A percentile compares a stretch with the other conserved stretches of the same genome.
phyloP scores from a whole-genome alignment of 2,797 vertebrate species.

The Rhincodon typus region DNA sequence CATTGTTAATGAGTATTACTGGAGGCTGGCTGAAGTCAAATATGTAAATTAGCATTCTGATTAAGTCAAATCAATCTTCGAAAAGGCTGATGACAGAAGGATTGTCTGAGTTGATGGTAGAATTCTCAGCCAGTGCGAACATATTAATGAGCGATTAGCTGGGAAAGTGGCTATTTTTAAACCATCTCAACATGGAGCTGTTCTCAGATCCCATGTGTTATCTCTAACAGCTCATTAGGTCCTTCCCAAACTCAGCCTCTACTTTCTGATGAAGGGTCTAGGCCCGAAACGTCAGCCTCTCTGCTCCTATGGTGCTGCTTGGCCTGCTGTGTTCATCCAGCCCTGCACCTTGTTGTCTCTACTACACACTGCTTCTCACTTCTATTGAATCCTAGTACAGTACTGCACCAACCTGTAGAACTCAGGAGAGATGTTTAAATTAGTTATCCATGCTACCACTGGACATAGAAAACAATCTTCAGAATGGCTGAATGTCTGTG shows the following conservation, averaged over 20 bases:
- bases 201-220: slow-evolving; percentile 6
- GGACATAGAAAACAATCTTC: background rate
- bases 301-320: too few relatives aligned
- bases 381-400: background rate
- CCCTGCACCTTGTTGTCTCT: too few relatives aligned
- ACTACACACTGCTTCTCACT: background rate
- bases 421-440: background rate
- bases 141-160: slow-evolving; percentile 1
- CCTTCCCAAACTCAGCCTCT: background rate
- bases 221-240: background rate
- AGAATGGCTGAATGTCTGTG: background rate
- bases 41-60: slow-evolving; percentile 53
- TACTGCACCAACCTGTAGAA: background rate
- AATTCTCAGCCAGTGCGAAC: background rate
- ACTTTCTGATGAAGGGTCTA: too few relatives aligned
- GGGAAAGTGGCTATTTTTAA: slow-evolving; percentile 11
- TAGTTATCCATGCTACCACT: background rate
- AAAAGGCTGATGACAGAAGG: background rate
- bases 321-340: too few relatives aligned
- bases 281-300: too few relatives aligned
- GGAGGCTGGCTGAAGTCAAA: slow-evolving; percentile 44
- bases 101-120: background rate
- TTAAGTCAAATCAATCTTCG: slow-evolving; percentile 52
- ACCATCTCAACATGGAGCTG: background rate
- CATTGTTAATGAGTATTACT: background rate